Evolutionary conservation across 2,797 vertebrate genomes (phyloP).

Genomic region (Eurystomus glaucurus): DNA sequence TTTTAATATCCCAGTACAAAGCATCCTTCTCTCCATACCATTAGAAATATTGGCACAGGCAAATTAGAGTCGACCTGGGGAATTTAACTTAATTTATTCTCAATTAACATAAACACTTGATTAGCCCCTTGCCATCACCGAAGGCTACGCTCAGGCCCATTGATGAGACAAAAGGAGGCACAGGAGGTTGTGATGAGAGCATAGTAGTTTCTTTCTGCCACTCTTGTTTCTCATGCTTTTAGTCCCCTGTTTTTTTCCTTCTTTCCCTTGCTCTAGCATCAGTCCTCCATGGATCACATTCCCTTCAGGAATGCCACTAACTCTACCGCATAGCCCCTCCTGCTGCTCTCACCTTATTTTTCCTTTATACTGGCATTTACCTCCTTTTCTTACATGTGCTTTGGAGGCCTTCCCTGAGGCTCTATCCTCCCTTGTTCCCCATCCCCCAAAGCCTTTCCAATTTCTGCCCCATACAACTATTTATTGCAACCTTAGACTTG

Average conservation of each 20-base stretch:
- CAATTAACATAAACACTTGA: neutral
- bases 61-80: neutral
- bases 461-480: neutral
- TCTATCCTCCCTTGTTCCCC: fast-evolving
- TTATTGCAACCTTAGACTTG: neutral
- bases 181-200: neutral
- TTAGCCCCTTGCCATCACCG: fast-evolving
- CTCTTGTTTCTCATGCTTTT: neutral
- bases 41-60: neutral
- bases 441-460: fast-evolving
- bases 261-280: fast-evolving
- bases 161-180: neutral
- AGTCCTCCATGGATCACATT: neutral
- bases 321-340: neutral
- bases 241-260: neutral
- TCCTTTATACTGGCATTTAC: neutral
- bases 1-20: neutral
- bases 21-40: neutral
- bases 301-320: neutral
- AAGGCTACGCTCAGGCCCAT: neutral
- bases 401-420: neutral
- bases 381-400: neutral
- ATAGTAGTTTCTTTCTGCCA: fast-evolving
- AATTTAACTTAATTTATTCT: neutral
- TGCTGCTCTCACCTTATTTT: neutral